These are phyloP conservation scores for Riptortus pedestris DNA, from an alignment of 1,140 invertebrate genomes.

Conservation along the genomic window DNA sequence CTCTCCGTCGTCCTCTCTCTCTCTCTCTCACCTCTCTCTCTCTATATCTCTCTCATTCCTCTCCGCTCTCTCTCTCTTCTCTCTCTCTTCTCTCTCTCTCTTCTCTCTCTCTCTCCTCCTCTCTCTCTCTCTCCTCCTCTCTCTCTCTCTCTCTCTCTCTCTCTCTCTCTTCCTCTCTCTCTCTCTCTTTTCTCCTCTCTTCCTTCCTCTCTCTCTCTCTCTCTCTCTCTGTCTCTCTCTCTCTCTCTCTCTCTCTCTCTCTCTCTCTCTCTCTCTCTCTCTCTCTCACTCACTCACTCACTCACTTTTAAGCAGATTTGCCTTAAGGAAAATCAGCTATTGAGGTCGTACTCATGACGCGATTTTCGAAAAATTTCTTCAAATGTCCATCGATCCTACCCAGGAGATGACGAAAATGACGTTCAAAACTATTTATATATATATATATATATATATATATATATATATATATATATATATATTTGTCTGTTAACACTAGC, in stretches of 20 bases:
- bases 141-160: slow-evolving; percentile 15
- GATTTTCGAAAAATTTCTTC: too few species aligned
- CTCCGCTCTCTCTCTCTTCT: slow-evolving; percentile 1
- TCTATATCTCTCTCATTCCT: slow-evolving; percentile 1
- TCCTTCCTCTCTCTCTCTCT: slow-evolving; percentile 15
- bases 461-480: too few species aligned
- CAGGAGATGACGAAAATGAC: too few species aligned
- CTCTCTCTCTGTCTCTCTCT: slow-evolving; percentile 13
- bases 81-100: not conserved
- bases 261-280: slow-evolving; percentile 3
- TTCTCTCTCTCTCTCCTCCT: slow-evolving; percentile 10
- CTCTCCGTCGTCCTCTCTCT: slow-evolving; percentile 4
- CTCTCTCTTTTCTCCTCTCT: slow-evolving; percentile 3
- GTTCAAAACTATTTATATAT: too few species aligned
- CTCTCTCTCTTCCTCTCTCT: slow-evolving; percentile 12
- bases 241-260: slow-evolving; percentile 13
- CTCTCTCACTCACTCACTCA: slow-evolving; percentile 2
- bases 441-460: too few species aligned
- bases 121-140: slow-evolving; percentile 14
- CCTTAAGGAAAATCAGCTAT: too few species aligned
- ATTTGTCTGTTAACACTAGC: too few species aligned
- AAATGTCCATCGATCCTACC: too few species aligned
- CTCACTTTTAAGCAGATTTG: too few species aligned
- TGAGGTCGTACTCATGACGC: too few species aligned
- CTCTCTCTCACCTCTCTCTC: not conserved